Evolutionary conservation across 2,888 invertebrate genomes (phyloP), one percentile per base, ranked within the genome.

Genomic region (Parnassius glacialis): DNA sequence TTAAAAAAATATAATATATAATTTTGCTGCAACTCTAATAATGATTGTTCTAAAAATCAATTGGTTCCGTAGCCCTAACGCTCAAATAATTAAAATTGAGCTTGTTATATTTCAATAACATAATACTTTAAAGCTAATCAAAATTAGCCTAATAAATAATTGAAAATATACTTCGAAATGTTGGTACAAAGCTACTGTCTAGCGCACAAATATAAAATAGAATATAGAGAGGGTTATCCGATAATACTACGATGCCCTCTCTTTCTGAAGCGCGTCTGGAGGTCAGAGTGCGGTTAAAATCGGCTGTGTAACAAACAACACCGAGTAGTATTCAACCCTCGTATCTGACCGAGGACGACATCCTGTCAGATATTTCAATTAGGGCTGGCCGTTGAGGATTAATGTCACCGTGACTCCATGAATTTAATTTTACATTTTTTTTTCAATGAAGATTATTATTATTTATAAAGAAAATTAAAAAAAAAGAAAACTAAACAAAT

Each of bases 291-390:
- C 75, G 73, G 72, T 78, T 76, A 70, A 76, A 79, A 79, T 81
- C 75, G 73, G 74, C 65, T 74, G 78, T 65, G 70, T 75, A 69
- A 71, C 65, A 59, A 60, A 71, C 65, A 59, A 60, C 63, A 65
- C 60, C 59, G 60, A 64, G 59, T 68, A 67, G 67, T 80, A 87
- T 87, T 79, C 87, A 73, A 76, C 79, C 80, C 83, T 85, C 86
- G 85, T 81, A 76, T 75, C 70, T 69, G 68, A 74, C 65, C 70
- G 75, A 74, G 76, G 73, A 76, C 79, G 78, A 81, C 84, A 85
- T 87, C 88, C 88, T 85, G 86, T 74, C 81, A 76, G 79, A 81
- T 79, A 77, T 75, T 75, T 74, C 74, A 69, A 74, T 67, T 74
- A 85, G 84, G 81, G 79, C 69, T 78, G 82, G 65, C 66, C 63